Conservation (phyloP, 1,140 invertebrate species). For the Helicorthomorpha holstii region DNA sequence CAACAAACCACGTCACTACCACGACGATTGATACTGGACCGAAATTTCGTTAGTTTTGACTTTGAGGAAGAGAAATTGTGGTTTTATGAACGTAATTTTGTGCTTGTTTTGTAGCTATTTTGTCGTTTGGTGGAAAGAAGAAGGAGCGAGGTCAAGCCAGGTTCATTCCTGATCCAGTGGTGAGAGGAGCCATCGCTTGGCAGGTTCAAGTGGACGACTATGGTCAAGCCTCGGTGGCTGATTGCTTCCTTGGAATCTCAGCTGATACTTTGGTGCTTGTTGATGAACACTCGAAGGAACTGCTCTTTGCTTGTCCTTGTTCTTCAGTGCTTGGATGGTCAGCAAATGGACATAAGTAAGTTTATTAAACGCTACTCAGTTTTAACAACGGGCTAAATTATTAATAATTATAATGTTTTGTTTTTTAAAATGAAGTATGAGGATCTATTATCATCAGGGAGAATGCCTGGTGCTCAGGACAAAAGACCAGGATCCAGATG, state of each 20-base stretch:
- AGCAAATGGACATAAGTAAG: constrained; percentile 20
- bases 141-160: constrained; percentile 44
- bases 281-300: constrained; percentile 61
- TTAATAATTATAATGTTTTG: not conserved
- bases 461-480: constrained; percentile 50
- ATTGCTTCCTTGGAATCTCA: constrained; percentile 74
- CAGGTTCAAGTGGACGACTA: constrained; percentile 40
- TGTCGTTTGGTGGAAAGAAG: constrained; percentile 51
- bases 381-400: too few species aligned
- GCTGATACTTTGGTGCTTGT: constrained; percentile 71
- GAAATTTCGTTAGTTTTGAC: constrained; percentile 59
- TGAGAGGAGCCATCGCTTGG: constrained; percentile 58
- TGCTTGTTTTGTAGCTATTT: constrained; percentile 26
- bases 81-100: not conserved
- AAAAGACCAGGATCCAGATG: constrained; percentile 43
- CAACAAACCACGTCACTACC: constrained; percentile 64
- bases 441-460: constrained; percentile 44
- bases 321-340: constrained; percentile 68
- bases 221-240: constrained; percentile 44
- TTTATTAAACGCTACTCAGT: not conserved
- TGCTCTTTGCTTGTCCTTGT: constrained; percentile 71
- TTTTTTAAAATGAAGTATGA: constrained; percentile 22
- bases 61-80: not conserved
- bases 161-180: constrained; percentile 43
- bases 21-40: constrained; percentile 66